Evolutionary conservation across 2,797 vertebrate genomes (phyloP), one percentile per base, ranked within the genome.

Genomic region (Hemibagrus guttatus): DNA sequence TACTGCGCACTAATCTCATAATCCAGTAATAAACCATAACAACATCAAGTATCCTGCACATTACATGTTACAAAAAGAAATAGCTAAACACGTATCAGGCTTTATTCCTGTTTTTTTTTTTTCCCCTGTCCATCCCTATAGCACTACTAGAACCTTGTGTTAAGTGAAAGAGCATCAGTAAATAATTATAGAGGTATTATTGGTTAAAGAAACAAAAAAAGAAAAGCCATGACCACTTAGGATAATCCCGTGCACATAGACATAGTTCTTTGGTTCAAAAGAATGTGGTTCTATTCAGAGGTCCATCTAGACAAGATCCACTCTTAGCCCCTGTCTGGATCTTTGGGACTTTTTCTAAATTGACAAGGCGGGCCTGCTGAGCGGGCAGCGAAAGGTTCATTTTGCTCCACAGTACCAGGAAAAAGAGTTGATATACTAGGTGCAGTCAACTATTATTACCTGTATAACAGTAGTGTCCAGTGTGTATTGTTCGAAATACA

Each of bases 371-470:
- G 91, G 83, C 95, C 95, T 96, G 95, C 92, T 92, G 96, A 96
- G 94, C 96, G 94, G 96, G 95, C 93, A 92, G 93, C 92, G 61
- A 88, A 90, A 92, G 92, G 93, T 92, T 93, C 90, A 93, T 91
- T 88, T 88, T 91, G 87, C 92, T 89, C 81, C 88, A 88, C 92
- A 56, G 35, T 80, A 78, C 91, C 93, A 89, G 90, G 86, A 85
- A 89, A 91, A 90, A 92, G 83, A 87, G 86, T 91, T 89, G 93
- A 92, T 94, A 91, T 92, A 90, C 89, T 91, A 94, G 93, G 93
- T 95, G 94, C 94, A 93, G 91, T 94, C 93, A 92, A 92, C 87
- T 87, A 81, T 92, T 85, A 93, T 92, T 92, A 90, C 91, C 91
- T 92, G 90, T 95, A 92, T 93, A 93, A 91, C 93, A 92, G 86